These are phyloP conservation scores for Pammene aurita DNA, from an alignment of 2,888 invertebrate genomes.

Conservation along the genomic window DNA sequence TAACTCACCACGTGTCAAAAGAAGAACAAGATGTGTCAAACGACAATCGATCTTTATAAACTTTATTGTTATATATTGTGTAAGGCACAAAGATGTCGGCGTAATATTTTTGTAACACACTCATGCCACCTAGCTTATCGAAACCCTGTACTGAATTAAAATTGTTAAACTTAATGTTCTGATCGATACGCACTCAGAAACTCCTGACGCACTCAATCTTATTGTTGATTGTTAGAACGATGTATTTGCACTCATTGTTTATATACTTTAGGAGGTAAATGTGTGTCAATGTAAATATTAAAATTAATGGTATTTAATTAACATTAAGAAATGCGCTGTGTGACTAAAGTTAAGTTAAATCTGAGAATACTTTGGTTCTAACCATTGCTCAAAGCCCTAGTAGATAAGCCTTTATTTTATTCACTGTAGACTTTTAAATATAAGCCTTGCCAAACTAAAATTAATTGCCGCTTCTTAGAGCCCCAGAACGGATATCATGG, in stretches of 20 bases:
- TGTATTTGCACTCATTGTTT: conserved; percentile 64
- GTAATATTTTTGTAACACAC: conserved; percentile 78
- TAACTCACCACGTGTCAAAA: conserved; percentile 41
- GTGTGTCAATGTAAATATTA: conserved; percentile 71
- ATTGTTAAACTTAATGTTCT: conserved; percentile 50
- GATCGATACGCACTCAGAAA: conserved; percentile 50
- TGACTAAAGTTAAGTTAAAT: conserved; percentile 56
- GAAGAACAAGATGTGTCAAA: conserved; percentile 43
- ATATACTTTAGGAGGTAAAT: conserved; percentile 57
- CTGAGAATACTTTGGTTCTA: conserved; percentile 61
- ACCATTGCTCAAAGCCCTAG: conserved; percentile 66
- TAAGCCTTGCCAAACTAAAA: conserved; percentile 43
- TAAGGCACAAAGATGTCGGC: conserved; percentile 78
- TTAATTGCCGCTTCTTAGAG: conserved; percentile 46
- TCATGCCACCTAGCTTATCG: conserved; percentile 51
- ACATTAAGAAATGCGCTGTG: conserved; percentile 72
- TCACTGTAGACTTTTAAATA: conserved; percentile 36
- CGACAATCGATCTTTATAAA: conserved; percentile 77
- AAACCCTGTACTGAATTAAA: conserved; percentile 46
- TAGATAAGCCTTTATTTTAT: conserved; percentile 47
- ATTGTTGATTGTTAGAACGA: conserved; percentile 70
- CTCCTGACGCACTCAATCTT: conserved; percentile 65
- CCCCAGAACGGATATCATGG: too few species aligned
- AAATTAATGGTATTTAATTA: conserved; percentile 58
- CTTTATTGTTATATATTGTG: conserved; percentile 73